Percentiles rank a stretch among this genome's conserved stretches.
These are phyloP conservation scores for Bradypodion ventrale DNA, from an alignment of 2,797 vertebrate genomes.

Conservation along the genomic window DNA sequence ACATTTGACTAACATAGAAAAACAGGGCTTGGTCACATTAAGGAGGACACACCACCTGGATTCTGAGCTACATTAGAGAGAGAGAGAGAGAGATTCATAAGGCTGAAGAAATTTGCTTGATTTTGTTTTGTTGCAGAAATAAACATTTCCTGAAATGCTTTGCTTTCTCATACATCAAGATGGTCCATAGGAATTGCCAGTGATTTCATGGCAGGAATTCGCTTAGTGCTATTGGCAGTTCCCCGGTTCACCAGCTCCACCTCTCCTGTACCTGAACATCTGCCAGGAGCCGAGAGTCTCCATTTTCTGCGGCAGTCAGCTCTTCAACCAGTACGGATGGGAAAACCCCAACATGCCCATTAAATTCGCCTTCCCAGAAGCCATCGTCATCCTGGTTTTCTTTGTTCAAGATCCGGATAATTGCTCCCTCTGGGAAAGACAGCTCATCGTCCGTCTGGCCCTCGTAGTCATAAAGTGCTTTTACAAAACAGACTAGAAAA, in stretches of 20 bases:
- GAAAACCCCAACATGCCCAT: slow-evolving; percentile 90
- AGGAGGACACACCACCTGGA: background rate
- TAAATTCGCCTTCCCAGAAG: slow-evolving; percentile 99
- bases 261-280: slow-evolving; percentile 77
- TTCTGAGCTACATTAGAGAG: background rate
- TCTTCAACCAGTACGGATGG: slow-evolving; percentile 95
- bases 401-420: slow-evolving; percentile 94
- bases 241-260: background rate
- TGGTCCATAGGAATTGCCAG: background rate
- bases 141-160: background rate
- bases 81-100: background rate
- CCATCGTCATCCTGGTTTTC: slow-evolving; percentile 96
- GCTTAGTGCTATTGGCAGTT: too few species aligned
- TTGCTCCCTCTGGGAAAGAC: slow-evolving; percentile 92
- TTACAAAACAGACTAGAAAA: slow-evolving; percentile 87
- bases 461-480: slow-evolving; percentile 98
- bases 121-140: too few species aligned
- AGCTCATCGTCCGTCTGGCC: slow-evolving; percentile 95
- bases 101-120: too few species aligned
- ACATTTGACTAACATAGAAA: background rate
- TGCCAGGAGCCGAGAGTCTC: slow-evolving; percentile 79
- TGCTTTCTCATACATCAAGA: background rate
- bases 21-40: background rate
- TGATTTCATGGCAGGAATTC: background rate
- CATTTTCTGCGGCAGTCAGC: slow-evolving; percentile 84